Percentiles rank a stretch among this genome's conserved stretches.
Evolutionary conservation across 2,888 invertebrate genomes (phyloP).

Genomic region (Drosophila aldrichi): DNA sequence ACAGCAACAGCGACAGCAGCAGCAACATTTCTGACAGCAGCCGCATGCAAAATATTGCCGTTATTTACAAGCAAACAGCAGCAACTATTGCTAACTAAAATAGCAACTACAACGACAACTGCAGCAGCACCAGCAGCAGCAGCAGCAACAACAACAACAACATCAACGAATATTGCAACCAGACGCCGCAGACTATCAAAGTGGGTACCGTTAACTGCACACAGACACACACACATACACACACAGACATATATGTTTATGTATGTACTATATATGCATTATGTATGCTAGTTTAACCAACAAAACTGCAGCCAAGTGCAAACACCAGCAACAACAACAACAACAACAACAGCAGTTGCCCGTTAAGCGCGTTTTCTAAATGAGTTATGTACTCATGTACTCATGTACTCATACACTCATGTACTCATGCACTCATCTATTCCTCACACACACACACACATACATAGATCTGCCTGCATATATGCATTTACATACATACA

Average conservation of each 20-base stretch:
- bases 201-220: constrained; percentile 52
- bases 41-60: constrained; percentile 75
- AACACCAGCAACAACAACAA: constrained; percentile 10
- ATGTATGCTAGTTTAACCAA: constrained; percentile 26
- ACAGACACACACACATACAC: not conserved
- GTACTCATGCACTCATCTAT: not conserved
- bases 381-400: constrained; percentile 54
- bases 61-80: constrained; percentile 56
- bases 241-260: constrained; percentile 1
- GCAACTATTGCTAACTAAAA: constrained; percentile 39
- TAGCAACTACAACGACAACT: constrained; percentile 16
- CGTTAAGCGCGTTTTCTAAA: constrained; percentile 53
- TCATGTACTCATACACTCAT: constrained; percentile 19
- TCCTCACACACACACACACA: not conserved
- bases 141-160: constrained; percentile 39
- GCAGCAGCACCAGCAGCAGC: constrained; percentile 30
- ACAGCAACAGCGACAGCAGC: constrained; percentile 36
- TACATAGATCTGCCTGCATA: not conserved
- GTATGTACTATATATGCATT: not conserved
- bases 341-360: constrained; percentile 27
- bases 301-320: constrained; percentile 27
- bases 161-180: constrained; percentile 64
- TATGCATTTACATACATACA: not conserved
- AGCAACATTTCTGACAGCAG: constrained; percentile 71
- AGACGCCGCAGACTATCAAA: constrained; percentile 66